These are phyloP conservation scores for Clinocottus analis DNA, from an alignment of 2,113 vertebrate genomes.

Conservation along the genomic window DNA sequence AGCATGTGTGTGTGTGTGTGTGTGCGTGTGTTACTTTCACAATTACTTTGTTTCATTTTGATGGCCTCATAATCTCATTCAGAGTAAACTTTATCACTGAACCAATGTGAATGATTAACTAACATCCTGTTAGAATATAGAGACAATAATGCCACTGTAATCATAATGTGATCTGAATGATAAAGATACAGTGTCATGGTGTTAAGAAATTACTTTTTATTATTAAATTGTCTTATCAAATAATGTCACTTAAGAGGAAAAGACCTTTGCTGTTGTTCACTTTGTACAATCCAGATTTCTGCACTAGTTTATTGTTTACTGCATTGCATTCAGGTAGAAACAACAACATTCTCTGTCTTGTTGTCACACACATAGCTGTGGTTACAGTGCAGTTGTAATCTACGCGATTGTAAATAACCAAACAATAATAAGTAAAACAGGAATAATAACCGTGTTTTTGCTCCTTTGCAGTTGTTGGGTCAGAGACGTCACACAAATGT, in stretches of 20 bases:
- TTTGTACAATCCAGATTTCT: too few species aligned
- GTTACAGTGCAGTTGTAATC: neutral
- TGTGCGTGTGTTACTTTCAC: neutral
- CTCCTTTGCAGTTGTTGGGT: neutral
- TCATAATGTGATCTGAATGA: neutral
- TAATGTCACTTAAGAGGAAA: neutral
- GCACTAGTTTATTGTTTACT: neutral
- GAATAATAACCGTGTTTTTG: neutral
- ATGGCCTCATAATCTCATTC: neutral
- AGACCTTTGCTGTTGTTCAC: neutral
- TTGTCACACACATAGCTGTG: constrained; percentile 1
- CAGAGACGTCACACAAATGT: constrained; percentile 36
- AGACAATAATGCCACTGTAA: neutral
- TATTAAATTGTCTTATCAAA: neutral
- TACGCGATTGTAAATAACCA: constrained; percentile 67
- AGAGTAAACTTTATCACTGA: neutral
- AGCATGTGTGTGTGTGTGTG: neutral
- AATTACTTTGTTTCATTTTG: neutral
- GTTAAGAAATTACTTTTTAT: neutral
- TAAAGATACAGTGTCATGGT: neutral
- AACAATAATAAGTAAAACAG: too few species aligned
- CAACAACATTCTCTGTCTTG: neutral
- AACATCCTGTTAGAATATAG: neutral
- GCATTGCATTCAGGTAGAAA: neutral
- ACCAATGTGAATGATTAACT: neutral